Evolutionary conservation across 2,888 invertebrate species (phyloP).

Genomic region (Entomobrya proxima): DNA sequence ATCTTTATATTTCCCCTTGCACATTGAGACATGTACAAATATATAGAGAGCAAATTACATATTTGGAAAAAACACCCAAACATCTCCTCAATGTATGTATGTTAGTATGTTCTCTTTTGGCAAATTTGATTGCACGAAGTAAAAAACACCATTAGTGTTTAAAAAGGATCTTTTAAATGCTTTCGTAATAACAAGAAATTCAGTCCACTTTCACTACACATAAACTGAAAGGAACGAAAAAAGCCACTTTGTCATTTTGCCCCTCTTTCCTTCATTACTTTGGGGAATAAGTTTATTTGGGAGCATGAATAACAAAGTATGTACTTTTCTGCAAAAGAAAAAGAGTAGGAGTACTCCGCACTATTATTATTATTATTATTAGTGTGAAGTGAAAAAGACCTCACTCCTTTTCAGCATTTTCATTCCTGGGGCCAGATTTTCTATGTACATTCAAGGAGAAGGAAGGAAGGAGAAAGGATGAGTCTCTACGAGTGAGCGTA

Average conservation of each 20-base stretch:
- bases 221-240: background rate
- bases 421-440: conserved; percentile 27
- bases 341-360: background rate
- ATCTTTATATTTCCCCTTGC: background rate
- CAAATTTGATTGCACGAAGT: too few species aligned
- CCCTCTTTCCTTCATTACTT: conserved; percentile 48
- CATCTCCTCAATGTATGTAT: background rate
- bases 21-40: background rate
- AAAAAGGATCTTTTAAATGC: too few species aligned
- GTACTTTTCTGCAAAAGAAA: conserved; percentile 14
- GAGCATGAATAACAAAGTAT: background rate
- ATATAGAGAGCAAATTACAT: too few species aligned
- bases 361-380: conserved; percentile 53
- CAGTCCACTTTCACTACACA: background rate
- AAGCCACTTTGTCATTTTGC: conserved; percentile 20
- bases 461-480: conserved; percentile 19
- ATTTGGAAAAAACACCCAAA: background rate
- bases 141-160: too few species aligned
- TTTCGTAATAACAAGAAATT: background rate
- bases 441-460: conserved; percentile 26
- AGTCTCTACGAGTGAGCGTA: conserved; percentile 34
- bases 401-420: conserved; percentile 29
- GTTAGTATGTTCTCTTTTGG: too few species aligned
- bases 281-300: conserved; percentile 32
- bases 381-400: conserved; percentile 49